These are phyloP conservation scores for Elegia similella DNA, from an alignment of 2,888 invertebrate species.

Conservation along the genomic window DNA sequence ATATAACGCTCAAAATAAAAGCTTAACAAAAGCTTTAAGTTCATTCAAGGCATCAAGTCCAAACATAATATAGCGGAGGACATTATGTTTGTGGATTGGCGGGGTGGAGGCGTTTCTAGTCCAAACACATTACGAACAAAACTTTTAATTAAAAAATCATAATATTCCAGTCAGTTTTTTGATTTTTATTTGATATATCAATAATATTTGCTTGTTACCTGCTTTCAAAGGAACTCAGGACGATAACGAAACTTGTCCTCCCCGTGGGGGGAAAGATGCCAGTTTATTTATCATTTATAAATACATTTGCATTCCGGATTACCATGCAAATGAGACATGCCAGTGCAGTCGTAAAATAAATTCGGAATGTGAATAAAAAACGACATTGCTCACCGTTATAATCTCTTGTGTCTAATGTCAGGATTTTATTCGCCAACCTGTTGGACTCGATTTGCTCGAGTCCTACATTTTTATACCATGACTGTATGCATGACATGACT, in stretches of 20 bases:
- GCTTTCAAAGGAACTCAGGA: not conserved
- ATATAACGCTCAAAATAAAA: too few relatives aligned
- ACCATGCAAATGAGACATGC: constrained; percentile 21
- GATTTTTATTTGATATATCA: too few relatives aligned
- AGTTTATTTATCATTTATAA: not conserved
- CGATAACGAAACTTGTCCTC: not conserved
- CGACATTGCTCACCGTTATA: constrained; percentile 13
- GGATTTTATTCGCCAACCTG: not conserved
- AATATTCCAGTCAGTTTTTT: too few relatives aligned
- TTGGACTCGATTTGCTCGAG: not conserved
- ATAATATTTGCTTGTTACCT: not conserved
- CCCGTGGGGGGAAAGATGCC: not conserved
- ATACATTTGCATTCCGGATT: constrained; percentile 37
- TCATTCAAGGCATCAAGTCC: too few relatives aligned
- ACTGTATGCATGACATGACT: not conserved
- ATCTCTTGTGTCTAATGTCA: not conserved
- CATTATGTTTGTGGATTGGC: too few relatives aligned
- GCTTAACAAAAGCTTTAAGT: too few relatives aligned
- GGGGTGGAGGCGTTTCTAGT: too few relatives aligned
- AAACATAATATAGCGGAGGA: too few relatives aligned
- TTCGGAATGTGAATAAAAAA: not conserved
- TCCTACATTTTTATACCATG: not conserved
- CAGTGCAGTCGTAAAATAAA: constrained; percentile 13
- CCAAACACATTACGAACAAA: too few relatives aligned
- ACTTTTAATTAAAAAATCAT: too few relatives aligned